A percentile compares a stretch with the other conserved stretches of the same genome.
Evolutionary conservation across 1,140 invertebrate genomes (phyloP).

Genomic region (Hypsibius dujardini): DNA sequence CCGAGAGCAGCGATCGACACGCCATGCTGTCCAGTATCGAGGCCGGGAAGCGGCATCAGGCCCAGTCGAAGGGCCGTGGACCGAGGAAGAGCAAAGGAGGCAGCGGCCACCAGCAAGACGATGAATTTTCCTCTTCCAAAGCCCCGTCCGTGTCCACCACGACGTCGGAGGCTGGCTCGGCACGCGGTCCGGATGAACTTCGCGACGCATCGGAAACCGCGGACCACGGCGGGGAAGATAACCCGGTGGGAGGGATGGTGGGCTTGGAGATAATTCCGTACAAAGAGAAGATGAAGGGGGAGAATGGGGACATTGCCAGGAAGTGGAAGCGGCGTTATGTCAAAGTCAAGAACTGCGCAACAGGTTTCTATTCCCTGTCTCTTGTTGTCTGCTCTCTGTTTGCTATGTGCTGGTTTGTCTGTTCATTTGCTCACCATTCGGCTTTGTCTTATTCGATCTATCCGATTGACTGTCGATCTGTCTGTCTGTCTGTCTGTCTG

Average conservation of each 20-base stretch:
- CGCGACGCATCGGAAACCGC: not conserved
- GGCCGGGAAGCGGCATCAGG: not conserved
- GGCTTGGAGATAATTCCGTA: not conserved
- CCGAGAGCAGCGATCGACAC: not conserved
- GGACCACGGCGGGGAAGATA: not conserved
- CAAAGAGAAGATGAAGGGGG: not conserved
- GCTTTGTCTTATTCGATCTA: no score
- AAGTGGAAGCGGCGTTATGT: not conserved
- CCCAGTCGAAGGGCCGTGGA: not conserved
- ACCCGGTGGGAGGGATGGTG: not conserved
- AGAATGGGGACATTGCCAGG: not conserved
- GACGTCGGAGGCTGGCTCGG: not conserved
- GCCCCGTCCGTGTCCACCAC: not conserved
- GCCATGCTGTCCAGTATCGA: slow-evolving; percentile 11
- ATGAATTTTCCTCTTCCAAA: not conserved
- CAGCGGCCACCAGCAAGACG: not conserved
- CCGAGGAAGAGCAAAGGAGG: not conserved
- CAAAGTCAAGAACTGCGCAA: not conserved
- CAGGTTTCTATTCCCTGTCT: not conserved
- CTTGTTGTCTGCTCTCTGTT: not conserved
- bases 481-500: no score
- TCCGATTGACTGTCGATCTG: no score
- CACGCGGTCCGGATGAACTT: not conserved
- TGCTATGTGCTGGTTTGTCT: no score
- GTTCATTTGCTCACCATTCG: no score